Percentiles rank a stretch among this genome's conserved stretches.
Evolutionary conservation across 2,888 invertebrate genomes (phyloP).

Genomic region (Papilio demoleus): DNA sequence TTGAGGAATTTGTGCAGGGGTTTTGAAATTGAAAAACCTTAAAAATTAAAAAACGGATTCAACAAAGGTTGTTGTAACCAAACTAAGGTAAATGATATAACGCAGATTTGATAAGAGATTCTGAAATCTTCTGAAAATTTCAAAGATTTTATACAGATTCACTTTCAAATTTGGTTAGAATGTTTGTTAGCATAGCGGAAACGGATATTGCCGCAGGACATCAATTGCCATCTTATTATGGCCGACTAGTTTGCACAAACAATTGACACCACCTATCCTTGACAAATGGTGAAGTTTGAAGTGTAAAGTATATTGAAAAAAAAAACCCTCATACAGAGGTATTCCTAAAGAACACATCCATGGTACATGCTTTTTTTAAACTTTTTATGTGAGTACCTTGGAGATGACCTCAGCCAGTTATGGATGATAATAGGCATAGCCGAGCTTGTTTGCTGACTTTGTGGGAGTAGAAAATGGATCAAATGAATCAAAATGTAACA

Average conservation of each 20-base stretch:
- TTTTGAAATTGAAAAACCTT: constrained; percentile 91
- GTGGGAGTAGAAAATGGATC: constrained; percentile 98
- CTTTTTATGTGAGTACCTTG: constrained; percentile 95
- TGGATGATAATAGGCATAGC: constrained; percentile 98
- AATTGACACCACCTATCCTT: constrained; percentile 93
- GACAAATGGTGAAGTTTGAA: constrained; percentile 94
- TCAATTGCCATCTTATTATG: constrained; percentile 96
- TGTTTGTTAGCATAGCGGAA: constrained; percentile 92
- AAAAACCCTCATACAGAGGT: constrained; percentile 91
- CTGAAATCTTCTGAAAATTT: constrained; percentile 91
- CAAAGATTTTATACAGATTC: constrained; percentile 95
- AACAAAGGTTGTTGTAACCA: constrained; percentile 89
- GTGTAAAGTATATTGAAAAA: constrained; percentile 93
- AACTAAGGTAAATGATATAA: constrained; percentile 91
- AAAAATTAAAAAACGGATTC: constrained; percentile 94
- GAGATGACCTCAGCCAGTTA: constrained; percentile 95
- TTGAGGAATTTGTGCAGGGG: constrained; percentile 94
- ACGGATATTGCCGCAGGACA: constrained; percentile 93
- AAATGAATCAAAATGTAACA: constrained; percentile 92
- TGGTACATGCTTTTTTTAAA: constrained; percentile 99
- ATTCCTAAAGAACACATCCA: constrained; percentile 97
- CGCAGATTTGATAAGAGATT: constrained; percentile 90
- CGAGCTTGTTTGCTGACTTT: constrained; percentile 98
- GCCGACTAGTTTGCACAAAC: constrained; percentile 95
- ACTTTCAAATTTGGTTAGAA: constrained; percentile 98